Percentiles rank a stretch among this genome's conserved stretches.
These are phyloP conservation scores for Siphlonurus alternatus DNA, from an alignment of 2,888 invertebrate species.

Conservation along the genomic window DNA sequence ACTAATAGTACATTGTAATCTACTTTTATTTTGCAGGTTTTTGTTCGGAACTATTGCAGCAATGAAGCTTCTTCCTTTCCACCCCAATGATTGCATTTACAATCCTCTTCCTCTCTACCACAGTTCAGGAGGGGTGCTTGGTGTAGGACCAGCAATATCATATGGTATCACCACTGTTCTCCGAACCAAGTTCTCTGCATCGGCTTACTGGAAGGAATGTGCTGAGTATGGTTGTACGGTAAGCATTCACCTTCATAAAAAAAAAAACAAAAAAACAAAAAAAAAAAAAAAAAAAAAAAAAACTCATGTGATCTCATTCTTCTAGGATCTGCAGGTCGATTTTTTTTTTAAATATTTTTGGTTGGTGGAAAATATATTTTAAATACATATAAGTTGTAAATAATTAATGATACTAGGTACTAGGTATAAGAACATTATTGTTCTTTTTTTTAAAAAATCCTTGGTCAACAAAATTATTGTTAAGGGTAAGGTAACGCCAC, in stretches of 20 bases:
- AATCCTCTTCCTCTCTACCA: constrained; percentile 89
- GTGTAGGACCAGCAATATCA: constrained; percentile 56
- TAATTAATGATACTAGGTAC: too few species aligned
- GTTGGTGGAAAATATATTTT: too few species aligned
- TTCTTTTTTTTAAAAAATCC: too few species aligned
- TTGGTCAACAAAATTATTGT: too few species aligned
- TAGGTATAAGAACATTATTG: too few species aligned
- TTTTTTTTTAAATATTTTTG: too few species aligned
- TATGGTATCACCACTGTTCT: constrained; percentile 69
- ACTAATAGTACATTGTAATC: background rate
- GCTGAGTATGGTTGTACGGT: constrained; percentile 80
- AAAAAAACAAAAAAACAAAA: too few species aligned
- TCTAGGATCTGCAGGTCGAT: too few species aligned
- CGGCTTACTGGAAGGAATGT: constrained; percentile 88
- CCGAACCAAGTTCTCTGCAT: constrained; percentile 81
- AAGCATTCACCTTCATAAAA: constrained; percentile 19
- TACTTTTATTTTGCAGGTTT: constrained; percentile 14
- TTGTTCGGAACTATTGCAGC: constrained; percentile 48
- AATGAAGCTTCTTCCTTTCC: constrained; percentile 47
- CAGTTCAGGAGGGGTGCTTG: constrained; percentile 77
- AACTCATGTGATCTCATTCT: too few species aligned
- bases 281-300: too few species aligned
- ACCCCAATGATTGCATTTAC: constrained; percentile 60
- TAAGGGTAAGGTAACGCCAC: too few species aligned
- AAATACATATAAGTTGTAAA: too few species aligned